phyloP scores from a whole-genome alignment of 2,888 invertebrate genomes.

The Himalopsyche kuldschensis region DNA sequence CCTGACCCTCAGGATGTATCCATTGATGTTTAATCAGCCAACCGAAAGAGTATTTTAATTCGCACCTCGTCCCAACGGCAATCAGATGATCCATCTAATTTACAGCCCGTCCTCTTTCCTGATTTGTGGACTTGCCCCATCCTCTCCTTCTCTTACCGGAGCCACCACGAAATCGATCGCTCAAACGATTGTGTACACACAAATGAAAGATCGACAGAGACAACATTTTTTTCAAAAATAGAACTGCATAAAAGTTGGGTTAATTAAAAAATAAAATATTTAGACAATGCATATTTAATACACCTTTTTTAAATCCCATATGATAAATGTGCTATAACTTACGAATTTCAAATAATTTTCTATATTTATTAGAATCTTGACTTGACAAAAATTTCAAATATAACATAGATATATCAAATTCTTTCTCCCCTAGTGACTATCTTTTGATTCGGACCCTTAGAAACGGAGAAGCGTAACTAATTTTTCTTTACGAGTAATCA shows the following conservation, averaged over 20 bases:
- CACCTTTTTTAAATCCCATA: too few relatives aligned
- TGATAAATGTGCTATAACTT: too few relatives aligned
- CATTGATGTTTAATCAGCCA: neutral
- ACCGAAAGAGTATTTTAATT: conserved; percentile 2
- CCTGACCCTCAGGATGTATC: neutral
- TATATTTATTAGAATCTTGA: too few relatives aligned
- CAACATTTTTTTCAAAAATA: neutral
- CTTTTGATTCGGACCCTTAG: too few relatives aligned
- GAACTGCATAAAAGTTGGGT: neutral
- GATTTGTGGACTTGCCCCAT: conserved; percentile 25
- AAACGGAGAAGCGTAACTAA: too few relatives aligned
- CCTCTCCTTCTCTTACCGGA: neutral
- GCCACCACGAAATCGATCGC: neutral
- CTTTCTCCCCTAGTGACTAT: too few relatives aligned
- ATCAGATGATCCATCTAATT: conserved; percentile 27
- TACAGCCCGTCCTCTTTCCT: conserved; percentile 30
- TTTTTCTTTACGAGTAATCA: too few relatives aligned
- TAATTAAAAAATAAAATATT: too few relatives aligned
- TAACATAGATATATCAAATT: too few relatives aligned
- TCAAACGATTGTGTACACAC: conserved; percentile 13
- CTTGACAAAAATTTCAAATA: too few relatives aligned
- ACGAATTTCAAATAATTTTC: too few relatives aligned
- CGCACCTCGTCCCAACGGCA: conserved; percentile 21
- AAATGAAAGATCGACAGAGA: neutral
- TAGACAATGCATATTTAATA: too few relatives aligned